Evolutionary conservation across 2,797 vertebrate genomes (phyloP).

Genomic region (Menidia menidia): DNA sequence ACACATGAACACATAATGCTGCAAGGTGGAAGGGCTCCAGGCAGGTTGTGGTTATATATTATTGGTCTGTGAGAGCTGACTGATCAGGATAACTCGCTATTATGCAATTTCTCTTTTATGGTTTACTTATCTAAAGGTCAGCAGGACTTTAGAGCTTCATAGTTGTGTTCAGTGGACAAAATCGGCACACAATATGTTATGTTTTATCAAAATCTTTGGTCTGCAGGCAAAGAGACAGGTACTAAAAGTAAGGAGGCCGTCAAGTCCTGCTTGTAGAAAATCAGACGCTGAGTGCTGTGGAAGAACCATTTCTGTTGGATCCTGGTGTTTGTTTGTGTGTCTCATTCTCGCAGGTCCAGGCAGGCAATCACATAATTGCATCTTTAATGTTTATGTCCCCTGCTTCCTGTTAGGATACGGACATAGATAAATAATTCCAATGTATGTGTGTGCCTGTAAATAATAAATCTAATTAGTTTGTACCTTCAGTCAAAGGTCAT

Average conservation of each 20-base stretch:
- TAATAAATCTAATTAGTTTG: neutral
- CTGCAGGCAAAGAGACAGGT: neutral
- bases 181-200: constrained; percentile 3
- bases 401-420: constrained; percentile 75
- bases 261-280: neutral
- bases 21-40: neutral
- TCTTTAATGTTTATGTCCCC: constrained; percentile 76
- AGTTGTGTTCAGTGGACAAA: neutral
- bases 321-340: constrained; percentile 62
- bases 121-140: constrained; percentile 3
- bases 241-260: neutral
- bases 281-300: constrained; percentile 2
- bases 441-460: constrained; percentile 44
- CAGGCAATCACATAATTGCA: constrained; percentile 64
- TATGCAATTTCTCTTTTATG: constrained; percentile 3
- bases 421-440: constrained; percentile 75
- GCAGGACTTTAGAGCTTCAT: neutral
- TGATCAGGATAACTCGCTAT: constrained; percentile 2
- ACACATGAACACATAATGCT: neutral
- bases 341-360: constrained; percentile 44
- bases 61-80: neutral
- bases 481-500: neutral
- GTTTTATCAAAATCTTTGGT: neutral
- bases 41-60: constrained; percentile 11
- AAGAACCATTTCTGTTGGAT: constrained; percentile 32